Base-by-base conservation (phyloP, 2,888 invertebrate genomes). In the Pseudeuparius sepicola region DNA sequence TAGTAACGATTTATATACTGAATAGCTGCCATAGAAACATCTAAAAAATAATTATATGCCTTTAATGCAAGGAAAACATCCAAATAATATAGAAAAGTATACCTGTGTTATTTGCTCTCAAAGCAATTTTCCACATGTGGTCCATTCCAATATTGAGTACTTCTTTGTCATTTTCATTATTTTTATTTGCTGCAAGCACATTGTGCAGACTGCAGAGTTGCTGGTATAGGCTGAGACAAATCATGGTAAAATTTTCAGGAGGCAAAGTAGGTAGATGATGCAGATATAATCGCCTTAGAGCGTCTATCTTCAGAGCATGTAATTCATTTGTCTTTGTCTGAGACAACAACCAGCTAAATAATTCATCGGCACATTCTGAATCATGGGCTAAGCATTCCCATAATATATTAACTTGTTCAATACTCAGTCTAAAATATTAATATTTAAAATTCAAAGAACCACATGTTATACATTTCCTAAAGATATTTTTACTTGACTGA, bases 1-100 rank as follows among this genome's bases (percentile, higher is more conserved):
- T 93, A 94, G 61, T 89, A 92, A 54, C 83, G 82, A 60, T 93
- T 94, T 36, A 94, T 71, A 57, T 90, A 90, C 57, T 92, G 89
- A 48, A 93, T 93, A 1, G 93, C 92, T 3, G 90, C 85, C 77
- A 92, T 79, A 44, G 90, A 90, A 2, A 94, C 93, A 56, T 93
- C 92, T 63, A 27, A 13, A 38, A 52, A 41, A 50, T 33, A 29
- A 24, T n/a, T n/a, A n/a, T n/a, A n/a, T n/a, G n/a, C n/a, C n/a
- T n/a, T n/a, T n/a, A n/a, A n/a, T 2, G n/a, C n/a, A n/a, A n/a
- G n/a, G 29, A 7, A 24, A 24, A 24, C 10, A 9, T 31, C n/a
- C n/a, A n/a, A n/a, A n/a, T n/a, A n/a, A n/a, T n/a, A n/a, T n/a
- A n/a, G n/a, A n/a, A n/a, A n/a, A n/a, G n/a, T 25, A 25, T 50